Percentiles rank a stretch among this genome's conserved stretches.
phyloP scores from a whole-genome alignment of 1,140 invertebrate genomes.

The Panulirus ornatus region DNA sequence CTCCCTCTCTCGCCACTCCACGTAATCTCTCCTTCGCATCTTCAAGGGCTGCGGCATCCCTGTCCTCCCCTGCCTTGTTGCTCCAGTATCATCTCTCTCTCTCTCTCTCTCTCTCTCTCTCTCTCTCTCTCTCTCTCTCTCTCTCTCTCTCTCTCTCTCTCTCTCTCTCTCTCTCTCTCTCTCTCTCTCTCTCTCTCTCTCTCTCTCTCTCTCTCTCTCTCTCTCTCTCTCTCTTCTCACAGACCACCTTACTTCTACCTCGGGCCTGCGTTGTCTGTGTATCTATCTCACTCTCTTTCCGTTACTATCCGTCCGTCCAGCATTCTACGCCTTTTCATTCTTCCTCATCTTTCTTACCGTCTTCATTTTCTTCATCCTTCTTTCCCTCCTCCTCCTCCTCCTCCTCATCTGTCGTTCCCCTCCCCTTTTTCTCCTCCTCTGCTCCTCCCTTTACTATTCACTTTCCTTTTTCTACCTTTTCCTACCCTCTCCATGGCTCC shows the following conservation, averaged over 20 bases:
- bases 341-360: not conserved
- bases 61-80: not conserved
- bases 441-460: too few relatives aligned
- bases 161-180: not conserved
- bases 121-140: constrained; percentile 17
- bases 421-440: too few relatives aligned
- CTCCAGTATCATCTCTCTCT: not conserved
- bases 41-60: not conserved
- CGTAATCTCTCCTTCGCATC: not conserved
- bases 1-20: not conserved
- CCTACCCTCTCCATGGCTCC: too few relatives aligned
- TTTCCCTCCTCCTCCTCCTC: too few relatives aligned
- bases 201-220: not conserved
- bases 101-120: not conserved
- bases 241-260: too few relatives aligned
- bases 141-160: constrained; percentile 17
- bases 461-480: too few relatives aligned
- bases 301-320: not conserved
- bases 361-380: not conserved
- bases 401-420: too few relatives aligned
- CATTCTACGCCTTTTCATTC: not conserved
- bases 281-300: not conserved
- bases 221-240: not conserved
- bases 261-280: too few relatives aligned
- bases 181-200: not conserved